phyloP scores from a whole-genome alignment of 2,888 invertebrate species.

The Drosophila leonis region DNA sequence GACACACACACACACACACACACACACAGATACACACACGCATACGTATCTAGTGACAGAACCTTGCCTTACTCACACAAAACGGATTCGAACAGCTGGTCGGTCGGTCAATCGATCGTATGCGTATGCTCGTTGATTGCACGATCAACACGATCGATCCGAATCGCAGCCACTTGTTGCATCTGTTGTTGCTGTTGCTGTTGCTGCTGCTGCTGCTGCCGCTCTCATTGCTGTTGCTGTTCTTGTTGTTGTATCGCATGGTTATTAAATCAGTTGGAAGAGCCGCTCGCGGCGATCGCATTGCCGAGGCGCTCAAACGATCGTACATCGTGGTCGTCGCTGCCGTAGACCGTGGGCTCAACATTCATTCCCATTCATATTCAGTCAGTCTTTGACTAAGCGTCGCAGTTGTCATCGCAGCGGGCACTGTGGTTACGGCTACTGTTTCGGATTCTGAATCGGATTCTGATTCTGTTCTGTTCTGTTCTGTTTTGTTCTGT shows the following conservation, averaged over 20 bases:
- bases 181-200: slow-evolving; percentile 55
- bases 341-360: slow-evolving; percentile 40
- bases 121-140: slow-evolving; percentile 51
- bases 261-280: slow-evolving; percentile 64
- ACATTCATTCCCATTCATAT: slow-evolving; percentile 62
- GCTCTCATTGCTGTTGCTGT: slow-evolving; percentile 1
- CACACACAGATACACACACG: slow-evolving; percentile 9
- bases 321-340: slow-evolving; percentile 44
- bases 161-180: slow-evolving; percentile 66
- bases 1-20: slow-evolving; percentile 12
- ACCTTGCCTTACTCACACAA: slow-evolving; percentile 70
- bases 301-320: slow-evolving; percentile 52
- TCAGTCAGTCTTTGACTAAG: slow-evolving; percentile 77
- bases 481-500: slow-evolving; percentile 24
- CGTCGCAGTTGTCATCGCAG: slow-evolving; percentile 62
- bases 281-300: slow-evolving; percentile 47
- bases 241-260: slow-evolving; percentile 10
- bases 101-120: slow-evolving; percentile 38
- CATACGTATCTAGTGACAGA: slow-evolving; percentile 4
- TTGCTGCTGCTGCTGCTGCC: slow-evolving; percentile 28
- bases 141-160: slow-evolving; percentile 56
- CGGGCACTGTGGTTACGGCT: slow-evolving; percentile 53
- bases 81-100: slow-evolving; percentile 78
- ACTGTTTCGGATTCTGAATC: slow-evolving; percentile 27
- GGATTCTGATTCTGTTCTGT: slow-evolving; percentile 21